Evolutionary conservation across 2,888 invertebrate genomes (phyloP), one percentile per base, ranked within the genome.

Genomic region (Oscheius myriophilus): DNA sequence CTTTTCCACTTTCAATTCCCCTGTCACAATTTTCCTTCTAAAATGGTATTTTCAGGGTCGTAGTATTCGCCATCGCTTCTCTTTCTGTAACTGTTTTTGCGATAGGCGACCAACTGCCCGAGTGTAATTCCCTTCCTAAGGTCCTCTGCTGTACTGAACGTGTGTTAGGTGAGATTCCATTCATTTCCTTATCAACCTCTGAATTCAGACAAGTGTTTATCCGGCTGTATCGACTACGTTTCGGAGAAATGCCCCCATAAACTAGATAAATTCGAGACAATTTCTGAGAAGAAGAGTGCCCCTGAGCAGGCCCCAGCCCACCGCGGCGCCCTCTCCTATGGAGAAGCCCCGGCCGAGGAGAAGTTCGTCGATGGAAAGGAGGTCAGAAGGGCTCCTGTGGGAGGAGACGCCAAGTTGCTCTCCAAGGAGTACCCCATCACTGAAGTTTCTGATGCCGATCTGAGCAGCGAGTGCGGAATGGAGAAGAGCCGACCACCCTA

Each of bases 81-180:
- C 23, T 69, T 45, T 14, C 63, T 49, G 23, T 58, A 42, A 42
- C n/a, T 63, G 62, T 68, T 54, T 71, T 67, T 69, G 67, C 70
- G 58, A 61, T 58, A 72, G 61, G 51, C 49, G 72, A 70, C 64
- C 73, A 73, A 46, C 70, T 84, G 55, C 83, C 84, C 54, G 75
- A 80, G 67, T 84, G 84, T 74, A 74, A 78, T 70, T 75, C 75
- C 61, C 82, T 84, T 46, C 84, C 84, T 51, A 80, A 82, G 76
- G 77, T 83, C 61, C 72, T 84, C 71, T 84, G 84, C 76, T 84
- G 84, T 78, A 83, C 82, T 68, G 80, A 80, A 67, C 82, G 84
- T 69, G 84, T 84, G 68, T 74, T 84, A 71, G 80, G 78, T 80
- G 49, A 59, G 61, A 59, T 25, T 11, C n/a, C 39, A 33, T 11